phyloP scores from a whole-genome alignment of 2,113 vertebrate species.

The Arothron firmamentum region DNA sequence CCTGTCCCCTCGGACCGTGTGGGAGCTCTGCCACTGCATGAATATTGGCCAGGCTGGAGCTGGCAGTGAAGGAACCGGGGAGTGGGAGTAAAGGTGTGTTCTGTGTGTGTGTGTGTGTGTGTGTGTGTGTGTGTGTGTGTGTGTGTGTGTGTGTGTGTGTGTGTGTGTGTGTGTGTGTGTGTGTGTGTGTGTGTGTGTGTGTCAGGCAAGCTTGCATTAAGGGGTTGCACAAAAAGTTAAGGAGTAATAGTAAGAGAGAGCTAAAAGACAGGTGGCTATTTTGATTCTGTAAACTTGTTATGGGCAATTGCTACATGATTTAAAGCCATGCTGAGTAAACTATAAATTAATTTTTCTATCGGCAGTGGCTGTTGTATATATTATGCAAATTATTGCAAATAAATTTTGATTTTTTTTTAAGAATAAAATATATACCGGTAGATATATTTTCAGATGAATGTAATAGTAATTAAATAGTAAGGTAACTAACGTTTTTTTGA shows the following conservation, averaged over 20 bases:
- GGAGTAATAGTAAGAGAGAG: conserved; percentile 22
- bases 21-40: conserved; percentile 93
- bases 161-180: too few species aligned
- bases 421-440: too few species aligned
- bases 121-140: too few species aligned
- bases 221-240: not conserved
- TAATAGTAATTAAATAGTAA: too few species aligned
- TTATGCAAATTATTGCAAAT: not conserved
- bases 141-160: conserved; percentile 42
- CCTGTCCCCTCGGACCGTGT: conserved; percentile 74
- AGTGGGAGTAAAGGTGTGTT: conserved; percentile 14
- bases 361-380: not conserved
- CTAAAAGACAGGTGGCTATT: conserved; percentile 53
- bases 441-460: too few species aligned
- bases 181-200: too few species aligned
- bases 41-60: conserved; percentile 80
- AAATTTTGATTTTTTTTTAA: too few species aligned
- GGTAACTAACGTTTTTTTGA: too few species aligned
- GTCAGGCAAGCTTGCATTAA: conserved; percentile 22
- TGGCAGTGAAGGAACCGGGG: conserved; percentile 63
- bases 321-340: conserved; percentile 14
- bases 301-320: conserved; percentile 17
- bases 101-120: too few species aligned
- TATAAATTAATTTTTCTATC: conserved; percentile 11
- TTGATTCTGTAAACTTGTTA: not conserved